Evolutionary conservation across 1,140 invertebrate genomes (phyloP), one percentile per base, ranked within the genome.

Genomic region (Drosophila pseudoananassae): DNA sequence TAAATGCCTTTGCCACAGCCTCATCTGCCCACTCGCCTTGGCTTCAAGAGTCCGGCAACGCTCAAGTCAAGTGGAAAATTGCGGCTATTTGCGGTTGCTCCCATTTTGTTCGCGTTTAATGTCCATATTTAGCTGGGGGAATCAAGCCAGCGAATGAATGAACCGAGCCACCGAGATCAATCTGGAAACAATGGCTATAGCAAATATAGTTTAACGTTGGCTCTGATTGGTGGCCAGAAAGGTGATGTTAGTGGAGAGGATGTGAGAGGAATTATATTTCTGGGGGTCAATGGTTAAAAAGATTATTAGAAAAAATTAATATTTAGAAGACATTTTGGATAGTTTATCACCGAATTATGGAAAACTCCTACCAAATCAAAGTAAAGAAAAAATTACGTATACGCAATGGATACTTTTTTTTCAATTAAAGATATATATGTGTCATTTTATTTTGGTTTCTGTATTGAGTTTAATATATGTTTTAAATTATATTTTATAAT

Each of bases 21-120:
- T 69, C 47, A 70, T 70, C 73, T 76, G 77, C 81, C 81, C 82
- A 85, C 76, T 82, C 47, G 46, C 63, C 33, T 45, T n/a, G 14
- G n/a, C 15, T 46, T 17, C 2, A 46, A 15, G 59, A 70, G 64
- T 72, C 60, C 71, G 64, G 59, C 17, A 64, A 61, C 51, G 66
- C 76, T 80, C 76, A 85, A 90, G 87, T 90, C 87, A 90, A 90
- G 87, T 90, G 81, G 87, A 90, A 90, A 90, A 90, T 90, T 83
- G 87, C 78, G 76, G 63, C 72, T 78, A 74, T 77, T 84, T 74
- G 66, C 59, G 70, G 82, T 82, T 85, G 84, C 69, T 82, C 82
- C 80, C 82, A 87, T 85, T 85, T 85, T 78, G 83, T 47, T 69
- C 64, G 63, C 75, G 65, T 75, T 78, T 88, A 85, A 85, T 85